Base-by-base conservation (phyloP, 92 coral and sea anemone genomes). In the Micromussa lordhowensis region DNA sequence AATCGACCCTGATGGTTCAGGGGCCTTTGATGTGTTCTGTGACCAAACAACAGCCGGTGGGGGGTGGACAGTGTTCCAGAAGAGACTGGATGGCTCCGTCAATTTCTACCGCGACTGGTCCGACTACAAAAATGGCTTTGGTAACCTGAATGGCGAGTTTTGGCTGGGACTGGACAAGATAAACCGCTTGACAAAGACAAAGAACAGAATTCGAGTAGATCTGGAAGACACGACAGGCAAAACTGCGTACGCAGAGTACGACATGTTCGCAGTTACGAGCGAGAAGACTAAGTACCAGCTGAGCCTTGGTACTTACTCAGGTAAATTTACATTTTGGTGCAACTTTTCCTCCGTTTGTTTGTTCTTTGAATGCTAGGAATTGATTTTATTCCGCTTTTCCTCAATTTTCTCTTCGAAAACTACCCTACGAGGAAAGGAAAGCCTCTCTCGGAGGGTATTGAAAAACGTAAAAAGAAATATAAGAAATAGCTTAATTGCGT, bases 41-140 rank as follows among this genome's bases (percentile, higher is more conserved):
- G 99, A 96, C 87, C 96, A 94, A 87, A 83, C 44, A 7, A 94
- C 94, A 18, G 91, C 77, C 48, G 92, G 95, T 16, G 99, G 99
- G 57, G 99, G 99, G 8, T 96, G 99, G 99, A 91, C 94, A 17
- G 89, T 96, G 64, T 89, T 96, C 54, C 97, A 96, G 69, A 92
- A 84, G 76, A 91, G 94, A 89, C 51, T 92, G 53, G 90, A 92
- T 82, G 94, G 94, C 72, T 85, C 94, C 68, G 94, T 92, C 51
- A 63, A 89, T 31, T 92, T 92, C 87, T 88, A 92, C 92, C 94
- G 94, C 26, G 92, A 85, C 48, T 92, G 92, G 94, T 18, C 66
- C 66, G 94, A 89, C 76, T 92, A 92, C 94, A 92, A 82, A 70
- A 57, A 29, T 32, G 90, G 90, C 32, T 86, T 86, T 18, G 85